Evolutionary conservation across 2,113 vertebrate species (phyloP), one percentile per base, ranked within the genome.

Genomic region (Xenus cinereus): DNA sequence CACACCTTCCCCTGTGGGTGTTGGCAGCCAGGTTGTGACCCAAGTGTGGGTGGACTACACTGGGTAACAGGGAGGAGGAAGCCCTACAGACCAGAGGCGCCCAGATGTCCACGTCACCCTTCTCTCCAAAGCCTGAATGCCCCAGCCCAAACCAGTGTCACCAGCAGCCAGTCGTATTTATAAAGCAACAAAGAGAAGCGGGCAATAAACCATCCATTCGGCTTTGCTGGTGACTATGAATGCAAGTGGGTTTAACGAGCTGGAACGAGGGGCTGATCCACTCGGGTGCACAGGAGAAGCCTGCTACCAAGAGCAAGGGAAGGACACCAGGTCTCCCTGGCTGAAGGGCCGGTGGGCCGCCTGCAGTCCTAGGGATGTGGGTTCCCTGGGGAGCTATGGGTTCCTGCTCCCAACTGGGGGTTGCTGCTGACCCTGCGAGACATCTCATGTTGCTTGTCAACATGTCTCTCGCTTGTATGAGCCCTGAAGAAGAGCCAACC

Each of bases 1-100:
- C 16, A 1, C 7, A 2, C 7, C 56, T 37, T 9, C 8, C 53
- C 33, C 46, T 6, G 0, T 0, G 8, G 14, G 37, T 30, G 19
- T 7, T 26, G 2, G 45, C 5, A 11, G 21, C 15, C 15, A 2
- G 3, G 10, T 21, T 12, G 80, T 16, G 68, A 45, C 15, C n/a
- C 54, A 2, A 8, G 35, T 1, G 4, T 30, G 53, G 39, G 21
- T 32, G 35, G 60, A 46, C 19, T 7, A 1, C n/a, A 0, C 10
- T 0, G 9, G 7, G 14, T 23, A 14, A 14, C 0, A 4, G 54
- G 24, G 35, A 54, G 46, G 46, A 72, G 7, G 33, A 23, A n/a
- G 22, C n/a, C 37, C 20, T 2, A 1, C 12, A 9, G 67, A 54
- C 17, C 43, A 46, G n/a, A 82, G 66, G 24, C 1, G 0, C 37